These are phyloP conservation scores for Anas platyrhynchos DNA, from an alignment of 2,113 vertebrate species.

Conservation along the genomic window DNA sequence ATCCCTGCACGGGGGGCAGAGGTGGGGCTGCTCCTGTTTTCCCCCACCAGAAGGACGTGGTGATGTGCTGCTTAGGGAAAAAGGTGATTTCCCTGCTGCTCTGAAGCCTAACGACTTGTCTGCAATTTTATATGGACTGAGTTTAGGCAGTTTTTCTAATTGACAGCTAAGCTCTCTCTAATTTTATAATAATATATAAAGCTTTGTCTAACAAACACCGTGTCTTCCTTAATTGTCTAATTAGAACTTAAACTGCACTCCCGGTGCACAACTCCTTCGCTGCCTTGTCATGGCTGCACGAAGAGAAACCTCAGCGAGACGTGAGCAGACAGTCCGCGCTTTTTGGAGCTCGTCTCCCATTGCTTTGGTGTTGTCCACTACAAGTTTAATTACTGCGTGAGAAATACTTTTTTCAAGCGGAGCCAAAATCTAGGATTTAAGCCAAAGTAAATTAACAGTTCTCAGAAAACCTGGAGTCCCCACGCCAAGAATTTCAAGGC, in stretches of 20 bases:
- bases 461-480: slow-evolving; percentile 68
- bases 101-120: background rate
- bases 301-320: slow-evolving; percentile 18
- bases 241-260: slow-evolving; percentile 10
- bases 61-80: background rate
- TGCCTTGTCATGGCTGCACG: background rate
- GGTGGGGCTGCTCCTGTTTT: background rate
- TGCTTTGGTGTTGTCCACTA: slow-evolving; percentile 65
- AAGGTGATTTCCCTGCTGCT: background rate
- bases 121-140: background rate
- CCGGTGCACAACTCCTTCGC: background rate
- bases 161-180: background rate
- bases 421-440: slow-evolving; percentile 70
- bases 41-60: background rate
- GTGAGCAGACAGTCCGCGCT: slow-evolving; percentile 1
- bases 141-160: background rate
- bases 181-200: background rate
- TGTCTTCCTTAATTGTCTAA: slow-evolving; percentile 44
- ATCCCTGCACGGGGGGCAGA: background rate
- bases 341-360: background rate
- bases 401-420: slow-evolving; percentile 63
- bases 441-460: slow-evolving; percentile 75
- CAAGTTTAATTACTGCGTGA: slow-evolving; percentile 71
- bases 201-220: slow-evolving; percentile 8
- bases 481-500: slow-evolving; percentile 73